Conservation (phyloP, 2,888 invertebrate species). For the Spodoptera littoralis region DNA sequence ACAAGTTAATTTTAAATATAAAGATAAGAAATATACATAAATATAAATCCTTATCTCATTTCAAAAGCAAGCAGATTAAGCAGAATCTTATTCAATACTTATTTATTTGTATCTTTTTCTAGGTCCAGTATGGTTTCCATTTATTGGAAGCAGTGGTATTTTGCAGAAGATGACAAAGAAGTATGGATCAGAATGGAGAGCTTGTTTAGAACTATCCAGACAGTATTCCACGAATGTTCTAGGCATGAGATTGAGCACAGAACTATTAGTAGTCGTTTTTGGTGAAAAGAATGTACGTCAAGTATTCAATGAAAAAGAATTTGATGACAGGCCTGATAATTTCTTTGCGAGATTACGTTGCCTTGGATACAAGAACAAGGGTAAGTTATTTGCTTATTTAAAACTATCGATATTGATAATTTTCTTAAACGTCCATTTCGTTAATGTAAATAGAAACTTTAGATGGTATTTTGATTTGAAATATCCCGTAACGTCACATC, state of each 20-base stretch:
- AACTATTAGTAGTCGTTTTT: conserved; percentile 89
- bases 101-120: conserved; percentile 44
- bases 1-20: no score
- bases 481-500: no score
- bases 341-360: conserved; percentile 91
- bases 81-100: no score
- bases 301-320: conserved; percentile 89
- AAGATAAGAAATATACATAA: no score
- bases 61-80: no score
- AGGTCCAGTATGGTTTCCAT: conserved; percentile 84
- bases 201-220: conserved; percentile 88
- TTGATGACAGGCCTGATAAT: conserved; percentile 92
- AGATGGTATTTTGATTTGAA: no score
- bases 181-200: conserved; percentile 88
- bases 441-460: no score
- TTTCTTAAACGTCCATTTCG: no score
- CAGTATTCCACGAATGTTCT: conserved; percentile 90
- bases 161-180: conserved; percentile 67
- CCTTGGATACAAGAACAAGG: conserved; percentile 90
- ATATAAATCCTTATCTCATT: no score
- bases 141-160: conserved; percentile 73
- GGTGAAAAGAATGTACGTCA: conserved; percentile 90
- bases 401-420: background rate
- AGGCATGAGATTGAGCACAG: conserved; percentile 90
- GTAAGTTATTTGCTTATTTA: conserved; percentile 70